Evolutionary conservation across 2,888 invertebrate species (phyloP).

Genomic region (Resseliella maxima): DNA sequence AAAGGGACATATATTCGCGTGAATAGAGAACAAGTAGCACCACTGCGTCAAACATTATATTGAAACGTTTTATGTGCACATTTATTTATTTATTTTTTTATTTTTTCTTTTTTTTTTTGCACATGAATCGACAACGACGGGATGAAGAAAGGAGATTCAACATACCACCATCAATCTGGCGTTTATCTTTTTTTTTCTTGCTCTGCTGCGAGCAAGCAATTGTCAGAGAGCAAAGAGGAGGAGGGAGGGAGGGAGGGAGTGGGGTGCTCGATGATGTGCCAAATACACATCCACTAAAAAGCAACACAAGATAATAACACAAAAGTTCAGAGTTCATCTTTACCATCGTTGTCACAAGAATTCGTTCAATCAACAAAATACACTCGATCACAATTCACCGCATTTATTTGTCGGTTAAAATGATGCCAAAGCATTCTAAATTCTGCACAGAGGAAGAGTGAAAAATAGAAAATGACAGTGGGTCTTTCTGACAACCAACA

Average conservation of each 20-base stretch:
- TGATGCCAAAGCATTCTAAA: constrained; percentile 38
- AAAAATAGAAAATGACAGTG: constrained; percentile 47
- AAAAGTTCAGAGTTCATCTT: constrained; percentile 51
- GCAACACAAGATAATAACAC: constrained; percentile 43
- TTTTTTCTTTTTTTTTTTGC: too few species aligned
- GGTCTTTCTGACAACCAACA: not conserved
- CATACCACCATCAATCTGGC: constrained; percentile 36
- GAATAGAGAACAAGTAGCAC: constrained; percentile 19
- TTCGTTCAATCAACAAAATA: constrained; percentile 53
- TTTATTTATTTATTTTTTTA: too few species aligned
- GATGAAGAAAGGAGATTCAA: not conserved
- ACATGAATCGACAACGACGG: not conserved
- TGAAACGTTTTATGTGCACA: constrained; percentile 47
- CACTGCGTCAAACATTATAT: constrained; percentile 21
- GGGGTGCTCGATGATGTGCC: constrained; percentile 1
- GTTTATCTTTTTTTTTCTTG: not conserved
- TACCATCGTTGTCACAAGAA: constrained; percentile 12
- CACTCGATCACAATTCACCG: constrained; percentile 51
- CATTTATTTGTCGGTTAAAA: constrained; percentile 49
- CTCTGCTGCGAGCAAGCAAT: not conserved
- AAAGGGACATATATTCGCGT: constrained; percentile 16
- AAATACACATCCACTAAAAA: constrained; percentile 45
- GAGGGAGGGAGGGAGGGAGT: not conserved
- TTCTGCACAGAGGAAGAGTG: constrained; percentile 40
- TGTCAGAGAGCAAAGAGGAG: not conserved